phyloP scores from a whole-genome alignment of 2,113 vertebrate genomes.

The Ursus arctos region DNA sequence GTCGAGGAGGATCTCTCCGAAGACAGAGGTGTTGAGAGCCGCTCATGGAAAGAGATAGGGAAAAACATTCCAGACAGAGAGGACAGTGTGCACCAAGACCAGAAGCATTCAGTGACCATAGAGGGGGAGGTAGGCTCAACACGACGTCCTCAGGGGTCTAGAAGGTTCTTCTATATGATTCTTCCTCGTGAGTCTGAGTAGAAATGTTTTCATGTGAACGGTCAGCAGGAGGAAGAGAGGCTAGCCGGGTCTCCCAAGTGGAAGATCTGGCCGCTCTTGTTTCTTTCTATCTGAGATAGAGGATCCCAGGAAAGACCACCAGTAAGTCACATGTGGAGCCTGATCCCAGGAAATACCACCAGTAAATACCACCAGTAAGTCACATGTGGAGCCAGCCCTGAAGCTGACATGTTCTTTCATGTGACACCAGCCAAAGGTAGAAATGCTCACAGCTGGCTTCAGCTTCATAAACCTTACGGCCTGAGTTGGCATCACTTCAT shows the following conservation, averaged over 20 bases:
- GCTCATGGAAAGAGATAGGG: not conserved
- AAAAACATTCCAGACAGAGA: not conserved
- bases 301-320: not conserved
- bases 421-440: not conserved
- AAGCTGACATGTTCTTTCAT: not conserved
- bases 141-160: not conserved
- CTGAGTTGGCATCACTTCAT: not conserved
- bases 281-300: not conserved
- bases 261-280: not conserved
- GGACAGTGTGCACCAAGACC: not conserved
- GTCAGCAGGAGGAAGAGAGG: not conserved
- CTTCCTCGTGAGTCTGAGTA: not conserved
- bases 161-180: not conserved
- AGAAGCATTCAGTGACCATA: not conserved
- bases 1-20: not conserved
- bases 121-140: not conserved
- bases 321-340: fast-evolving
- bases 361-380: not conserved
- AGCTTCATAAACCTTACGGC: not conserved
- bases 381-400: not conserved
- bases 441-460: not conserved
- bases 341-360: not conserved
- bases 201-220: not conserved
- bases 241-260: too few species aligned
- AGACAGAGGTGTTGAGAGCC: not conserved